These are phyloP conservation scores for Meteorus cinctellus DNA, from an alignment of 2,888 invertebrate genomes.

Conservation along the genomic window DNA sequence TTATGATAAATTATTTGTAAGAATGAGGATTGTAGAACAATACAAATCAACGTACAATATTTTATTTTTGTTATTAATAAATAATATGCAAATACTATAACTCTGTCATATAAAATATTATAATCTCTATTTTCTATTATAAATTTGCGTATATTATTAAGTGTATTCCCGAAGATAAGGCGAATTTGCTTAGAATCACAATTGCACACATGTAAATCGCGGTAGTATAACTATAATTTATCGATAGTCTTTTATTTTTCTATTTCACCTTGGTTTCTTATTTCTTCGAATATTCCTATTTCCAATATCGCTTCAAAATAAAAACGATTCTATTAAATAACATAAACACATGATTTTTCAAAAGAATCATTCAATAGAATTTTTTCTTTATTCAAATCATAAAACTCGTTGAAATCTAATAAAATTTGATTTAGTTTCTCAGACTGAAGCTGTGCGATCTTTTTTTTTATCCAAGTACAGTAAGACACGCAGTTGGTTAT, in stretches of 20 bases:
- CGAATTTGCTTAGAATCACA: slow-evolving; percentile 41
- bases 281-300: not conserved
- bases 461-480: not conserved
- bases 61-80: slow-evolving; percentile 58
- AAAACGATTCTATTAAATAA: not conserved
- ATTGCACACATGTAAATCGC: not conserved
- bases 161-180: slow-evolving; percentile 41
- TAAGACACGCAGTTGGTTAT: not conserved
- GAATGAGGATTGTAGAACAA: not conserved
- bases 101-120: slow-evolving; percentile 42
- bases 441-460: not conserved
- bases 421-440: not conserved
- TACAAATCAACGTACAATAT: slow-evolving; percentile 22
- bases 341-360: not conserved
- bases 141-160: slow-evolving; percentile 28
- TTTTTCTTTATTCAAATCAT: not conserved
- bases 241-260: slow-evolving; percentile 1
- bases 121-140: slow-evolving; percentile 36
- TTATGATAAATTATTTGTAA: slow-evolving; percentile 17
- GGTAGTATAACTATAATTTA: not conserved
- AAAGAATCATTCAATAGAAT: not conserved
- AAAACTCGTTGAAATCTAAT: not conserved
- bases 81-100: slow-evolving; percentile 59
- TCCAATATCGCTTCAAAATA: not conserved
- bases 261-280: not conserved